These are phyloP conservation scores for Cremastobaeus sp. DNA, from an alignment of 2,888 invertebrate genomes.

Conservation along the genomic window DNA sequence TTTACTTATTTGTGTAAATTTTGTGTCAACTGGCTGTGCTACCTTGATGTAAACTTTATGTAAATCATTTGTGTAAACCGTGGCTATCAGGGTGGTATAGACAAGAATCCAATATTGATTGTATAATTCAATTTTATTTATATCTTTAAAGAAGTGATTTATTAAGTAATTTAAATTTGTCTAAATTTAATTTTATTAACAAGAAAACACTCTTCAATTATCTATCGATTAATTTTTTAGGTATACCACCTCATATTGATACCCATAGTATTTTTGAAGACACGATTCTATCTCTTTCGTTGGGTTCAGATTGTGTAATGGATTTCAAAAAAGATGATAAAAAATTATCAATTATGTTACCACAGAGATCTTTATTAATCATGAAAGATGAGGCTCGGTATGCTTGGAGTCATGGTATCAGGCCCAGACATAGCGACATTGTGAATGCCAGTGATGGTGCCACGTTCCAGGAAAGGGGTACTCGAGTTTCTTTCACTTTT, in stretches of 20 bases:
- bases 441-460: conserved; percentile 81
- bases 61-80: too few relatives aligned
- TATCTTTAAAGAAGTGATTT: too few relatives aligned
- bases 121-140: too few relatives aligned
- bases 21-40: too few relatives aligned
- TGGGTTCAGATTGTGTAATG: conserved; percentile 91
- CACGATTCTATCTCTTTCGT: conserved; percentile 91
- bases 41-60: too few relatives aligned
- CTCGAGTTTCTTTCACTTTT: conserved; percentile 92
- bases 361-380: conserved; percentile 85
- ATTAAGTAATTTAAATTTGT: too few relatives aligned
- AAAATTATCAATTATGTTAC: conserved; percentile 83
- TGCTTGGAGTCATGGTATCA: conserved; percentile 93
- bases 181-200: too few relatives aligned
- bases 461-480: conserved; percentile 80
- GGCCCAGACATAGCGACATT: conserved; percentile 89
- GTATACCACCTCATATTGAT: conserved; percentile 97
- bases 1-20: too few relatives aligned
- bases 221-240: conserved; percentile 81
- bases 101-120: too few relatives aligned
- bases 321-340: conserved; percentile 87
- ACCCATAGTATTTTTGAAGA: conserved; percentile 96
- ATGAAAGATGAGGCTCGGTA: conserved; percentile 90
- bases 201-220: neutral
- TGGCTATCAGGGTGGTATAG: too few relatives aligned